Percentiles rank a stretch among this genome's conserved stretches.
Conservation (phyloP, 2,888 invertebrate genomes). For the Acleris laterana region DNA sequence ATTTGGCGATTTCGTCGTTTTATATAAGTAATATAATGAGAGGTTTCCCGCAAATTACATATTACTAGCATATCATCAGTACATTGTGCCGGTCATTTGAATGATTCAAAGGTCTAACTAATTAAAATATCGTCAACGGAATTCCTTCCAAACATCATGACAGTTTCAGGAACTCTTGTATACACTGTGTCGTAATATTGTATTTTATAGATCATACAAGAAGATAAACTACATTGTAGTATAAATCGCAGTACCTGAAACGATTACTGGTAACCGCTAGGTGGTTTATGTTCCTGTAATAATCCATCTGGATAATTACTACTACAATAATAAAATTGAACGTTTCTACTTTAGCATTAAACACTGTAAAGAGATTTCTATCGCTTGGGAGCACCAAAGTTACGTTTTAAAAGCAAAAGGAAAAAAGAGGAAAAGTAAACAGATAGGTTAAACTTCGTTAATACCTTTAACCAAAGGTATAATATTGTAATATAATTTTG, state of each 20-base stretch:
- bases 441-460: no score
- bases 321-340: not conserved
- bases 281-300: no score
- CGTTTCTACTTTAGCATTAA: constrained; percentile 5
- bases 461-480: no score
- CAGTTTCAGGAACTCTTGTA: no score
- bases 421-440: no score
- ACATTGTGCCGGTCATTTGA: constrained; percentile 1
- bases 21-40: constrained; percentile 14
- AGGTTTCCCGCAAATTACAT: constrained; percentile 11
- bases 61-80: constrained; percentile 17
- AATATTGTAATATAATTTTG: no score
- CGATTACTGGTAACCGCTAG: no score
- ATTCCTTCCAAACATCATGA: not conserved
- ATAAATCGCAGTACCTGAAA: no score
- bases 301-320: not conserved
- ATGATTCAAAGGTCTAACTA: constrained; percentile 18
- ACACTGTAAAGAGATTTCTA: constrained; percentile 17
- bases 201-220: no score
- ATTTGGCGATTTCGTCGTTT: constrained; percentile 14
- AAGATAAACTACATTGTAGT: no score
- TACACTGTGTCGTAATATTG: no score
- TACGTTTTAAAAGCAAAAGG: no score
- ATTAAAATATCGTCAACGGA: not conserved
- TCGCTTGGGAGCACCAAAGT: constrained; percentile 12